Base-by-base conservation (phyloP, 2,113 vertebrate genomes). In the Rafetus swinhoei region DNA sequence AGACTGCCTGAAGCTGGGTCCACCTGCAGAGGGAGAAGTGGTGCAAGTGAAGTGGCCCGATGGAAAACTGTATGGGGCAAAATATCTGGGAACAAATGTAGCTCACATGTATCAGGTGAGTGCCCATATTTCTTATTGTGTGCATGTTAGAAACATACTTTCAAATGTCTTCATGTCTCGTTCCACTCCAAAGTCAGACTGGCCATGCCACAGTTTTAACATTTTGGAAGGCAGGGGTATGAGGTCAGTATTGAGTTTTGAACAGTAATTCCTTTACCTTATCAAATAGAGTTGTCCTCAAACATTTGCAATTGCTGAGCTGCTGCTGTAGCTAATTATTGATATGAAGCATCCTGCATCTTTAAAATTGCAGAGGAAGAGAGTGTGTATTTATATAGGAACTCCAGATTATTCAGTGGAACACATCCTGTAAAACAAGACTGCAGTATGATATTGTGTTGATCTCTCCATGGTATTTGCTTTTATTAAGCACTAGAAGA, bases 31-130 rank as follows among this genome's bases (percentile, higher is more conserved):
- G 55, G 99, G 99, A 91, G 99, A 99, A 97, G 97, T 98, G 60
- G 98, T 99, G 85, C 99, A 99, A 97, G 99, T 99, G 90, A 99
- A 99, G 96, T 99, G 99, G 99, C 98, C 99, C 1, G 99, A 99
- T 96, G 99, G 99, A 93, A 99, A 99, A 92, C 98, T 99, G 94
- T 99, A 99, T 19, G 98, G 98, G n/a, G 99, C 99, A 56, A 99
- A 99, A 96, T 99, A 99, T 92, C 97, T 99, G 56, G 99, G 99
- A 96, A 98, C 98, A 81, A 99, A 99, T 88, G 96, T 98, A 84
- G 98, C 98, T 85, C 98, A 99, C 94, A 99, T 99, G 99, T 99
- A 99, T 96, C 99, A 99, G 98, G 99, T 99, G 97, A 94, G 97
- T 96, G 86, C 81, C 82, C 91, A 0, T 80, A 39, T 94, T 95